Percentiles rank a stretch among this genome's conserved stretches.
Evolutionary conservation across 2,888 invertebrate species (phyloP).

Genomic region (Acrocyrtus sp.): DNA sequence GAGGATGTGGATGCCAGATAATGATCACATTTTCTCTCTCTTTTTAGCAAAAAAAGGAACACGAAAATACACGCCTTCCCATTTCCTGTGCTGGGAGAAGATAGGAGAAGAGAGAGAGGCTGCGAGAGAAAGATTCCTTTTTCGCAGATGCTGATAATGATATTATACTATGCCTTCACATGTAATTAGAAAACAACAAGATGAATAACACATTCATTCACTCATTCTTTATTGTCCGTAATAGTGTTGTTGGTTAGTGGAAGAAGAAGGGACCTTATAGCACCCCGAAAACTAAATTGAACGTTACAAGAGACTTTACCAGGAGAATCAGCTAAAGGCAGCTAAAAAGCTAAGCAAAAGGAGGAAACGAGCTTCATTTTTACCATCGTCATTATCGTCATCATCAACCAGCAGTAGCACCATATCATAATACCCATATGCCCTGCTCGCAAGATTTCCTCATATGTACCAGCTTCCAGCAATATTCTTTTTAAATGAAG

Average conservation of each 20-base stretch:
- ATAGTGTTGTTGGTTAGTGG: too few species aligned
- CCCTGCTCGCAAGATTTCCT: too few species aligned
- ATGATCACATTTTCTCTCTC: constrained; percentile 37
- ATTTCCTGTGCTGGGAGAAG: constrained; percentile 44
- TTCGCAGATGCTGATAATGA: constrained; percentile 15
- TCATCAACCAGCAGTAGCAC: too few species aligned
- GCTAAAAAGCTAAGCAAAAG: not conserved
- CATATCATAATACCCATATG: too few species aligned
- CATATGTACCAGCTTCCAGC: too few species aligned
- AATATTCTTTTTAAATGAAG: too few species aligned
- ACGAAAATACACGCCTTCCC: constrained; percentile 26
- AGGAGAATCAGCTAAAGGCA: not conserved
- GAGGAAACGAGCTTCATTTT: not conserved
- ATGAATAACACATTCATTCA: constrained; percentile 38
- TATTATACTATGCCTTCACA: constrained; percentile 8
- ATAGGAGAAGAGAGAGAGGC: too few species aligned
- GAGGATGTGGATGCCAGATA: constrained; percentile 33
- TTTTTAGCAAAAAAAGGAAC: constrained; percentile 1
- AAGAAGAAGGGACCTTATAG: too few species aligned
- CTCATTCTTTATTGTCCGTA: too few species aligned
- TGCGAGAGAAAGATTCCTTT: too few species aligned
- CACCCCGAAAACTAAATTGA: too few species aligned
- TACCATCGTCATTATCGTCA: constrained; percentile 1
- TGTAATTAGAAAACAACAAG: constrained; percentile 49
- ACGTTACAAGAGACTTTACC: too few species aligned